Evolutionary conservation across 1,140 invertebrate species (phyloP), one percentile per base, ranked within the genome.

Genomic region (Aphelenchoides avenae): DNA sequence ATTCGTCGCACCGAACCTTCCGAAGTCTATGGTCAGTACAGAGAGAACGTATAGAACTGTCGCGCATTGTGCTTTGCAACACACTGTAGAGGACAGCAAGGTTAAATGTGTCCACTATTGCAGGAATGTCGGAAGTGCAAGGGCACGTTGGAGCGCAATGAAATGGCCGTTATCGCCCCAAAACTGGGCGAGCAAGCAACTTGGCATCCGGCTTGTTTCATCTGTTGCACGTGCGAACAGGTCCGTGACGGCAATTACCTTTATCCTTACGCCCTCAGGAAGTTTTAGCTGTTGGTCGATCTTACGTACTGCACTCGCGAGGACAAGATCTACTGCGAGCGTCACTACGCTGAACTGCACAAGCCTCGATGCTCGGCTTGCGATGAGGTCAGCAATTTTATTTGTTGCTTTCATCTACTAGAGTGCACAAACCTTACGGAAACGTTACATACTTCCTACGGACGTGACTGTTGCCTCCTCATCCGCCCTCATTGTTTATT

Each of bases 331-430:
- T 93, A 87, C 78, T 94, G 91, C 78, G 89, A 91, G 75, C 82
- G 91, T 48, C 91, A 94, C 79, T 94, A 92, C 78, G 89, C 89
- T 13, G 89, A 94, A 79, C 84, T 87, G 71, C 81, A 92, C 63
- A 91, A 91, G 78, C 89, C 90, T 2, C 81, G 91, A 71, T 94
- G 91, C 78, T 83, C 87, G 33, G 88, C 88, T 59, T 94, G 91
- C 80, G 90, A 94, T 81, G 90, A 94, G 86, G 89, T 94, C 78
- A 84, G 86, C 83, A 30, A 29, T 24, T 27, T 13, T 58, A n/a
- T n/a, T n/a, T n/a, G n/a, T n/a, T n/a, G n/a, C n/a, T n/a, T n/a
- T n/a, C n/a, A n/a, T n/a, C n/a, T n/a, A n/a, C n/a, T n/a, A n/a
- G n/a, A n/a, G n/a, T n/a, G n/a, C n/a, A n/a, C n/a, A n/a, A n/a